Base-by-base conservation (phyloP, 2,113 vertebrate genomes). In the Nerophis ophidion region DNA sequence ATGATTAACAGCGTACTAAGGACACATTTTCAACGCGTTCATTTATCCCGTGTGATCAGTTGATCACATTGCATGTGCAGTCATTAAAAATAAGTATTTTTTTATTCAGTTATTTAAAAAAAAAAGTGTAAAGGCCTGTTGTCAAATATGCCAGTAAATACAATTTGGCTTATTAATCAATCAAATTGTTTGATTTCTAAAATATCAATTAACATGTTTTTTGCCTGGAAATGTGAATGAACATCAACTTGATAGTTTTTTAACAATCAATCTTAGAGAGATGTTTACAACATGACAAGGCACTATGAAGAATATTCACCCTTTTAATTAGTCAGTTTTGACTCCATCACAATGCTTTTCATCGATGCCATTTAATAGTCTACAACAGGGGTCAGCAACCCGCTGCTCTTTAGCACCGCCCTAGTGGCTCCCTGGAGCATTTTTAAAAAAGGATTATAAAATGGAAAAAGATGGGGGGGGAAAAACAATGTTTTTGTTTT, bases 21-120 rank as follows among this genome's bases (percentile, higher is more conserved):
- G 14, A 15, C 42, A 47, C 46, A 59, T 51, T 57, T 55, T 34
- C 8, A 40, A 15, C 16, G 35, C 33, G 54, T 34, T 70, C 35
- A 33, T 34, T 63, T 17, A 17, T 38, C 16, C 12, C 45, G 45
- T 9, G 19, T 48, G 17, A 48, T 36, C 12, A 17, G 44, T 8
- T 3, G 10, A 15, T 11, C 14, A 44, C 19, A 34, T n/a, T 49
- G 17, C 11, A 8, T 48, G 11, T 45, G 42, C 5, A 8, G 8
- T 40, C 3, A 35, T 36, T 51, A 16, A 44, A 61, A 44, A n/a
- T 38, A 38, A 7, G 51, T 6, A 2, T 14, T 5, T 60, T 55
- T 61, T 10, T 36, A 13, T 14, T 45, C 5, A 34, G 2, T 54
- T 47, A 33, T 56, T 4, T 2, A 26, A 26, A 26, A 26, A 36